These are phyloP conservation scores for Melanotaenia pygmaea DNA, from an alignment of 2,797 vertebrate genomes.

Conservation along the genomic window DNA sequence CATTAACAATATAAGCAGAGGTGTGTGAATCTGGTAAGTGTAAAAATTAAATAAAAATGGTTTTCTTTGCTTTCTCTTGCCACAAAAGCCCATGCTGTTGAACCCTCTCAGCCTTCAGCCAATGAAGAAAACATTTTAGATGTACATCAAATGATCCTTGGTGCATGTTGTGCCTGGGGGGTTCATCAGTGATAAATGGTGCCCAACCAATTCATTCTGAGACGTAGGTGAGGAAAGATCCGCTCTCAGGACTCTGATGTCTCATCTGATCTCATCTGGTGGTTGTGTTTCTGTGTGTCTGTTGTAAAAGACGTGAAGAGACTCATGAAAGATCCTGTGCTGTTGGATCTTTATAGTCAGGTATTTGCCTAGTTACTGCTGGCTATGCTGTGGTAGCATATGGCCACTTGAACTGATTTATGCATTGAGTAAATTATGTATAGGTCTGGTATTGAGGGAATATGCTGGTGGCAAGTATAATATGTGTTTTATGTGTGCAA, in stretches of 20 bases:
- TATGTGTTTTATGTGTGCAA: constrained; percentile 16
- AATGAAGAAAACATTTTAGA: constrained; percentile 6
- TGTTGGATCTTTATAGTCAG: constrained; percentile 5
- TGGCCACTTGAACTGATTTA: constrained; percentile 46
- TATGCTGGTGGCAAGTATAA: neutral
- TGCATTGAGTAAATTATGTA: constrained; percentile 15
- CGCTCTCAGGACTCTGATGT: constrained; percentile 42
- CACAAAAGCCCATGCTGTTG: constrained; percentile 21
- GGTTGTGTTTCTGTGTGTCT: constrained; percentile 3
- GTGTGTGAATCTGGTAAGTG: constrained; percentile 26
- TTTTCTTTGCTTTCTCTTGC: constrained; percentile 21
- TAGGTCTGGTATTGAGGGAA: constrained; percentile 14
- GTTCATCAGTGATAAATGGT: constrained; percentile 63
- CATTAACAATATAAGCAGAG: constrained; percentile 13
- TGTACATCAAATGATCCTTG: constrained; percentile 49
- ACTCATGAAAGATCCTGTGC: constrained; percentile 12
- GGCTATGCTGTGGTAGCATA: constrained; percentile 20
- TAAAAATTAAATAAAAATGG: constrained; percentile 23
- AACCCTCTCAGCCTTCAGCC: constrained; percentile 27
- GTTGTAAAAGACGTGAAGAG: constrained; percentile 9
- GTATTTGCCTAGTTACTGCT: constrained; percentile 19
- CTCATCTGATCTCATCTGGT: constrained; percentile 26
- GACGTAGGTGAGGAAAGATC: constrained; percentile 50
- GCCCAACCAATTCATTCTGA: constrained; percentile 49
- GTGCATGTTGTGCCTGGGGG: constrained; percentile 45